Base-by-base conservation (phyloP, 2,797 vertebrate species). In the Leptatherina wallacei region DNA sequence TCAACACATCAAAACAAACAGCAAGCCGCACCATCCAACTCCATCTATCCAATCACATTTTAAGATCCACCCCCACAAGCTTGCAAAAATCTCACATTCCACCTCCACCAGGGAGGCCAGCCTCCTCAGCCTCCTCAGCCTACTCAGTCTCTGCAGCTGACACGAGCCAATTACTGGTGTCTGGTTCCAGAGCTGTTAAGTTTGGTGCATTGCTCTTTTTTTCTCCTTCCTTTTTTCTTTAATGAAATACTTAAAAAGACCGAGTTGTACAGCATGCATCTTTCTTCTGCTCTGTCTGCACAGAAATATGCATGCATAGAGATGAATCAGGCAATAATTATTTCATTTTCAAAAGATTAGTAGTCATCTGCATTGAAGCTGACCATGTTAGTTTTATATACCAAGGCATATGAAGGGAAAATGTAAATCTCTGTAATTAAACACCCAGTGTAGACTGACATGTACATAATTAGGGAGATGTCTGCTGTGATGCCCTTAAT, bases 1-100 rank as follows among this genome's bases (percentile, higher is more conserved):
- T 52, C 44, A 71, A 51, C 61, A 65, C 75, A 69, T 77, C 64
- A 65, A 30, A 71, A 27, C 1, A 35, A 76, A 57, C 61, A 77
- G 64, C 55, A 33, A 29, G 20, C 30, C 65, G 74, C 42, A 64
- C 22, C 68, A 61, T 67, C 69, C 69, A 35, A 36, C 74, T 54
- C 40, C 32, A 24, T 73, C 61, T 57, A 57, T 54, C 55, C 12
- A 16, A 33, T 27, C 13, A 61, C 51, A 83, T 78, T 83, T 87
- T 73, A 83, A 90, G 81, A 76, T 61, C 82, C 78, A 63, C 87
- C 85, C 75, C 80, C 67, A 11, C 66, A 70, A 38, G 56, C 20
- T 60, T 30, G 57, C 18, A n/a, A 51, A 72, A 52, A 47, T 61
- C 27, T 78, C 72, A 81, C 83, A 74, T 88, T 81, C 83, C 77